A percentile compares a stretch with the other conserved stretches of the same genome.
Evolutionary conservation across 2,113 vertebrate species (phyloP).

Genomic region (Sinocyclocheilus anshuiensis): DNA sequence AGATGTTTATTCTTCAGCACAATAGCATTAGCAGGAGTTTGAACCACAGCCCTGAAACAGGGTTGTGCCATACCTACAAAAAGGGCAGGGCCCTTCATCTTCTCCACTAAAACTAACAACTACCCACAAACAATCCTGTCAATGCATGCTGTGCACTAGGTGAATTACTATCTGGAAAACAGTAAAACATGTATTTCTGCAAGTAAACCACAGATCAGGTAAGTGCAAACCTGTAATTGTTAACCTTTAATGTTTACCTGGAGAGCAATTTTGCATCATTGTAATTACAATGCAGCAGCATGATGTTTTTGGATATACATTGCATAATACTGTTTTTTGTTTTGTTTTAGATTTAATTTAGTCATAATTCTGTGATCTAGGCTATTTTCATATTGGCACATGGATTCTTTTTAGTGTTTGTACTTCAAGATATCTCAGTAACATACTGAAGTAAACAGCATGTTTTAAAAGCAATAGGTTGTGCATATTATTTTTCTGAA

Average conservation of each 20-base stretch:
- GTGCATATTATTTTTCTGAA: background rate
- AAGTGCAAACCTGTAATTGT: constrained; percentile 6
- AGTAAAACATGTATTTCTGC: background rate
- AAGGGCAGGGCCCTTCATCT: constrained; percentile 38
- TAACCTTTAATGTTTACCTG: background rate
- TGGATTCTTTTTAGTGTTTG: background rate
- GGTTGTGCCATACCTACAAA: constrained; percentile 10
- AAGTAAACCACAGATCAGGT: constrained; percentile 25
- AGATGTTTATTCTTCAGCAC: background rate
- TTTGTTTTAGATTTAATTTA: too few relatives aligned
- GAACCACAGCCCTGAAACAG: constrained; percentile 6
- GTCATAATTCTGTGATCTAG: background rate
- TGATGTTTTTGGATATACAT: background rate
- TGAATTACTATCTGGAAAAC: constrained; percentile 6
- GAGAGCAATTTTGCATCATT: background rate
- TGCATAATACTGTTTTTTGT: background rate
- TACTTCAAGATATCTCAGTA: background rate
- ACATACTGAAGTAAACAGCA: background rate
- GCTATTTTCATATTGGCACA: background rate
- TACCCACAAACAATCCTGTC: background rate
- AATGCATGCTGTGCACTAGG: background rate
- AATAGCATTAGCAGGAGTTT: background rate
- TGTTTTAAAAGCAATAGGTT: background rate
- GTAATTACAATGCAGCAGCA: background rate
- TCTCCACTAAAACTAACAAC: constrained; percentile 28